Evolutionary conservation across 2,113 vertebrate genomes (phyloP).

Genomic region (Oxyruncus cristatus): DNA sequence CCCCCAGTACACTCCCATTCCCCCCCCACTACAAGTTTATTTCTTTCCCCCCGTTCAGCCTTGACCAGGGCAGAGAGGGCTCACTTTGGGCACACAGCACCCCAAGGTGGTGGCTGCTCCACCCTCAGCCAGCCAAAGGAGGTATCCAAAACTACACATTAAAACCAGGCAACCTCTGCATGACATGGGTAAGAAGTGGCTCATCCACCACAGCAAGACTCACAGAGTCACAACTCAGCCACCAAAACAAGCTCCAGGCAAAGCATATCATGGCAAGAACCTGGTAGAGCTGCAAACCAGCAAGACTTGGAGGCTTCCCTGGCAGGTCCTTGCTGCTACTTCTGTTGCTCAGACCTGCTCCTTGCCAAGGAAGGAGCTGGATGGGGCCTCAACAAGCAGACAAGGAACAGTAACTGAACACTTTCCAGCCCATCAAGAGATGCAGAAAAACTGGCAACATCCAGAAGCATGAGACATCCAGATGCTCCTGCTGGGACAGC

Average conservation of each 20-base stretch:
- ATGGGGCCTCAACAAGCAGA: not conserved
- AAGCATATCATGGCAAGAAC: not conserved
- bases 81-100: not conserved
- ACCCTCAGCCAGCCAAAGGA: not conserved
- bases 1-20: rapidly evolving
- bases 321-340: not conserved
- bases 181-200: not conserved
- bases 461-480: not conserved
- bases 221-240: not conserved
- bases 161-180: not conserved
- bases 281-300: not conserved
- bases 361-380: not conserved
- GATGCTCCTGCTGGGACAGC: not conserved
- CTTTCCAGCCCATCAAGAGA: not conserved
- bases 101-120: too few species aligned
- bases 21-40: not conserved
- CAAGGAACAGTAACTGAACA: not conserved
- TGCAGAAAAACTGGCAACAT: not conserved
- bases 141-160: not conserved
- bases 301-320: not conserved
- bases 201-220: not conserved
- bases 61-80: not conserved
- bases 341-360: not conserved
- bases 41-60: not conserved
- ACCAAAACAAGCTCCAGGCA: not conserved